A percentile compares a stretch with the other conserved stretches of the same genome.
Conservation (phyloP, 2,113 vertebrate genomes). For the Lates calcarifer region DNA sequence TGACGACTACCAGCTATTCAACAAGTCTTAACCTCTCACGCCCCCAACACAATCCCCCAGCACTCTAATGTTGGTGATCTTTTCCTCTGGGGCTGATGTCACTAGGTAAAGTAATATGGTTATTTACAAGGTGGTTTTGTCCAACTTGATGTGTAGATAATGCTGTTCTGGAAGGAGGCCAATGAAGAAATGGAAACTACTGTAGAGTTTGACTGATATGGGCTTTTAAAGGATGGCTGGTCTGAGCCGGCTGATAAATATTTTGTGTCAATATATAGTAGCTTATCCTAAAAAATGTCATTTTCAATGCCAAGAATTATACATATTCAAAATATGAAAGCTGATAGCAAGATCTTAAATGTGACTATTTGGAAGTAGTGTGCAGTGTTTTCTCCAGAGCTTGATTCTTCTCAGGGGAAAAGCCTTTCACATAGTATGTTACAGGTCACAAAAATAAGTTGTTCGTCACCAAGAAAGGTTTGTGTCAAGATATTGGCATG, state of each 20-base stretch:
- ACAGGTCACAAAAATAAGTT: not conserved
- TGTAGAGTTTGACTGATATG: constrained; percentile 29
- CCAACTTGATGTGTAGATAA: constrained; percentile 53
- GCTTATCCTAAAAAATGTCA: constrained; percentile 23
- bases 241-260: constrained; percentile 12
- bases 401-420: not conserved
- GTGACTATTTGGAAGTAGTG: not conserved
- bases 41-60: constrained; percentile 63
- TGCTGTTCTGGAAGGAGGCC: constrained; percentile 51
- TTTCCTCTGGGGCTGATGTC: constrained; percentile 62
- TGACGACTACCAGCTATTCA: constrained; percentile 76
- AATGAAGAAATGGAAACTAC: constrained; percentile 57
- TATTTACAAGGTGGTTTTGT: constrained; percentile 71
- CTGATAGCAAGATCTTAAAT: not conserved
- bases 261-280: constrained; percentile 7
- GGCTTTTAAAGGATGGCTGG: constrained; percentile 47
- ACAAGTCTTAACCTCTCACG: constrained; percentile 79
- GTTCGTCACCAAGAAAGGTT: not conserved
- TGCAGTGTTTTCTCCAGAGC: not conserved
- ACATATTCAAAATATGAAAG: constrained; percentile 1
- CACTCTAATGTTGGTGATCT: constrained; percentile 55
- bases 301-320: not conserved
- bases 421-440: not conserved
- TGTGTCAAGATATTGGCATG: not conserved
- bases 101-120: constrained; percentile 72